Percentiles rank a stretch among this genome's conserved stretches.
Evolutionary conservation across 2,113 vertebrate species (phyloP).

Genomic region (Zeus faber): DNA sequence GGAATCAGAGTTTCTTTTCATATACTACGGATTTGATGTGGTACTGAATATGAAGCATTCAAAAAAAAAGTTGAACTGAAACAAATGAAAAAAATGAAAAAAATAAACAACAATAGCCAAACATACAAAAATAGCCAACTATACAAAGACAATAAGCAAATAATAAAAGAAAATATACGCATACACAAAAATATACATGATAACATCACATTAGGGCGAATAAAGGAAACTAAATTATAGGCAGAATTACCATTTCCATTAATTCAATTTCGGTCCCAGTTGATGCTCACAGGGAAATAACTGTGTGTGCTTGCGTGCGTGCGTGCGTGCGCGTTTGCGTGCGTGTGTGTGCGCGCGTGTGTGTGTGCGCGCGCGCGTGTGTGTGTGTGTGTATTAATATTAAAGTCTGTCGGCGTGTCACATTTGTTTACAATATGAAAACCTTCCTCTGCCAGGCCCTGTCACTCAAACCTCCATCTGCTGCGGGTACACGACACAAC

Average conservation of each 20-base stretch:
- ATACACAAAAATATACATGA: too few species aligned
- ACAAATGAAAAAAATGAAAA: too few species aligned
- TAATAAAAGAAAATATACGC: too few species aligned
- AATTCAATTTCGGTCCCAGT: slow-evolving; percentile 58
- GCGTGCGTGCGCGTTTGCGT: slow-evolving; percentile 6
- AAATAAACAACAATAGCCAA: too few species aligned
- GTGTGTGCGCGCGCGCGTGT: slow-evolving; percentile 38
- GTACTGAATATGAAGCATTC: too few species aligned
- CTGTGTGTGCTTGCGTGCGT: not conserved
- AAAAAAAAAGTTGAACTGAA: too few species aligned
- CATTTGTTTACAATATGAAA: slow-evolving; percentile 70
- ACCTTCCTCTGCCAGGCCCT: slow-evolving; percentile 59
- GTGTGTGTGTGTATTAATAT: slow-evolving; percentile 63
- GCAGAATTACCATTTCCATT: slow-evolving; percentile 51
- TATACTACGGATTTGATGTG: too few species aligned
- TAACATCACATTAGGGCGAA: too few species aligned
- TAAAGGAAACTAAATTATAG: slow-evolving; percentile 43
- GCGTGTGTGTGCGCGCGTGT: slow-evolving; percentile 8
- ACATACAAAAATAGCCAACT: too few species aligned
- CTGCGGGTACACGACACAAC: slow-evolving; percentile 27
- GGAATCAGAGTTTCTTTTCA: too few species aligned
- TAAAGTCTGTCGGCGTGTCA: slow-evolving; percentile 58
- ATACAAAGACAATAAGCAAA: too few species aligned
- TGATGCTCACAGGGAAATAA: slow-evolving; percentile 39
- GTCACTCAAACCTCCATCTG: slow-evolving; percentile 68